Evolutionary conservation across 2,888 invertebrate genomes (phyloP).

Genomic region (Cylloceria caligata): DNA sequence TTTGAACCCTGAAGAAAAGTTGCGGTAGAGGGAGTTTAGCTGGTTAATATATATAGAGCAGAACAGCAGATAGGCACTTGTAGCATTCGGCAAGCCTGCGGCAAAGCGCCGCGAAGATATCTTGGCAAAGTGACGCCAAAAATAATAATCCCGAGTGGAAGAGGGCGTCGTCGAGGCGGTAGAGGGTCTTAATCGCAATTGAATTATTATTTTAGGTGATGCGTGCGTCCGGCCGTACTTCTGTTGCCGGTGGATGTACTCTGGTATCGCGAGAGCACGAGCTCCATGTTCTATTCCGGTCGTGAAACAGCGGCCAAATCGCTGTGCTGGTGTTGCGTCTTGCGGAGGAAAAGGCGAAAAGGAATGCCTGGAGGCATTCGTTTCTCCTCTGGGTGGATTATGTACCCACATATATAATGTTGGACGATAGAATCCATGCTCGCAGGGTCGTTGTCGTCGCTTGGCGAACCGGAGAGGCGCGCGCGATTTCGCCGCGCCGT

Average conservation of each 20-base stretch:
- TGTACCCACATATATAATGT: conserved; percentile 32
- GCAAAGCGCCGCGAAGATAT: conserved; percentile 36
- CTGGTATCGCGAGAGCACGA: conserved; percentile 24
- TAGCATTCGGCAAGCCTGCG: conserved; percentile 46
- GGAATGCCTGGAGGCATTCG: conserved; percentile 55
- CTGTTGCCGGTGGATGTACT: conserved; percentile 67
- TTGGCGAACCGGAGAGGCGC: conserved; percentile 42
- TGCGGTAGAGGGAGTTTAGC: neutral
- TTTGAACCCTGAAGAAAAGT: conserved; percentile 70
- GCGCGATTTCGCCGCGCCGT: conserved; percentile 67
- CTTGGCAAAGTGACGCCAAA: conserved; percentile 69
- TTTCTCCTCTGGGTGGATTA: conserved; percentile 46
- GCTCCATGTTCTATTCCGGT: conserved; percentile 63
- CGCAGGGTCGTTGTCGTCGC: conserved; percentile 31
- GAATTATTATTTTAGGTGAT: conserved; percentile 79
- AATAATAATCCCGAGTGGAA: conserved; percentile 75
- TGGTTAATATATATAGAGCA: neutral
- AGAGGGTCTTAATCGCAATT: conserved; percentile 74
- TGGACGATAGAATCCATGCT: conserved; percentile 44
- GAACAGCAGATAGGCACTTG: conserved; percentile 49
- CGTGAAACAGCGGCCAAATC: conserved; percentile 33
- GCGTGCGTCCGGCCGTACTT: conserved; percentile 70
- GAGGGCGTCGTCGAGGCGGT: conserved; percentile 51
- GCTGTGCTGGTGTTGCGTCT: conserved; percentile 28
- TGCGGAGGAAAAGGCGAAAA: conserved; percentile 59